phyloP scores from a whole-genome alignment of 2,113 vertebrate species.

The Gambusia affinis region DNA sequence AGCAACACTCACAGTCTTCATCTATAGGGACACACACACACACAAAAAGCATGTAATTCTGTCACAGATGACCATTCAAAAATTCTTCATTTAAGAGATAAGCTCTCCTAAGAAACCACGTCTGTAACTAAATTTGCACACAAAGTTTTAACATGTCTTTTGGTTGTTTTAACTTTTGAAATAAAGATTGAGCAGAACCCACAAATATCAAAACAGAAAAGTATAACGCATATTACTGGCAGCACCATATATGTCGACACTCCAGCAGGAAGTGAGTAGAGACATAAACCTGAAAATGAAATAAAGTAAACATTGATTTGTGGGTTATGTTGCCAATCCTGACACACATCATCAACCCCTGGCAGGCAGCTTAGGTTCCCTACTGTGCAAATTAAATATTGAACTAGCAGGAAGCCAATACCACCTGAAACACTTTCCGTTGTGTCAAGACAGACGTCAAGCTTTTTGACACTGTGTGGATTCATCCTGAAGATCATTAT shows the following conservation, averaged over 20 bases:
- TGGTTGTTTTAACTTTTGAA: neutral
- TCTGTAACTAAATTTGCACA: neutral
- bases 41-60: neutral
- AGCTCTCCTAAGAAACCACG: neutral
- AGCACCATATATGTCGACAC: neutral
- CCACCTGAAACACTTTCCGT: neutral
- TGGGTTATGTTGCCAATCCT: constrained; percentile 1
- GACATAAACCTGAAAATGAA: rapidly evolving
- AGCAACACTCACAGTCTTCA: constrained; percentile 99
- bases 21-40: constrained; percentile 74
- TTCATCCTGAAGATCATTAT: neutral
- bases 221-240: neutral
- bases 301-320: constrained; percentile 22
- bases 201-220: neutral
- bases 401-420: neutral
- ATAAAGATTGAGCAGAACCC: neutral
- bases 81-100: neutral
- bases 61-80: neutral
- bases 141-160: neutral
- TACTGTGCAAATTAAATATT: neutral
- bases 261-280: neutral
- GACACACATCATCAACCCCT: constrained; percentile 5
- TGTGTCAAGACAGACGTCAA: neutral
- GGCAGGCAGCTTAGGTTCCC: neutral
- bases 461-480: neutral